Evolutionary conservation across 2,888 invertebrate genomes (phyloP).

Genomic region (Cybosia mesomella): DNA sequence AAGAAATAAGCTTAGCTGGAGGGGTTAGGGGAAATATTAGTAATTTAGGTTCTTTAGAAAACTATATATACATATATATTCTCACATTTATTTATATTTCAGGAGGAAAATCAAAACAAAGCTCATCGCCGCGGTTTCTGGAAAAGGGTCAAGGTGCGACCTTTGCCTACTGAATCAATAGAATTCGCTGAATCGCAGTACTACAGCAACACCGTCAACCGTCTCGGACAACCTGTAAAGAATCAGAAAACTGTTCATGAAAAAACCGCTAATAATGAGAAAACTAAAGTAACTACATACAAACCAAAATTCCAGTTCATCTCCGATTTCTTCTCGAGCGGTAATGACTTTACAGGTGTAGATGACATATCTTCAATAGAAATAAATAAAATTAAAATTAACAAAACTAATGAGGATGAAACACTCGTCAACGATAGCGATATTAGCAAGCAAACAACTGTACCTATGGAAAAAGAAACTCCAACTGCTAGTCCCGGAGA

Average conservation of each 20-base stretch:
- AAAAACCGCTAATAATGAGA: constrained; percentile 61
- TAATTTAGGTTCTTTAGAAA: no score
- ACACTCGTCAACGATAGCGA: constrained; percentile 41
- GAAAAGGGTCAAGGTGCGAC: constrained; percentile 90
- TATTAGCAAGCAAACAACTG: constrained; percentile 47
- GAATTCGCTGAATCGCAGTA: constrained; percentile 93
- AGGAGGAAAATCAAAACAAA: constrained; percentile 68
- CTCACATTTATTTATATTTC: constrained; percentile 40
- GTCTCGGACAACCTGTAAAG: constrained; percentile 68
- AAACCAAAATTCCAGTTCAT: constrained; percentile 73
- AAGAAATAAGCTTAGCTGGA: no score
- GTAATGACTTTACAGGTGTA: constrained; percentile 58
- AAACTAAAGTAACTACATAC: constrained; percentile 69
- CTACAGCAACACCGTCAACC: constrained; percentile 87
- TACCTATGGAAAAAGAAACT: constrained; percentile 52
- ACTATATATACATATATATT: neutral
- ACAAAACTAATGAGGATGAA: constrained; percentile 41
- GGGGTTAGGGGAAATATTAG: no score
- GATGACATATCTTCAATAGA: constrained; percentile 63
- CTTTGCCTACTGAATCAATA: constrained; percentile 88
- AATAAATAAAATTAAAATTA: constrained; percentile 64
- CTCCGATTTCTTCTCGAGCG: constrained; percentile 68
- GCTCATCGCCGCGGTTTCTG: constrained; percentile 90
- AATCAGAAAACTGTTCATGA: constrained; percentile 50
- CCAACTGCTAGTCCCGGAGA: constrained; percentile 71